Base-by-base conservation (phyloP, 2,113 vertebrate species). In the Eulemur rufifrons region DNA sequence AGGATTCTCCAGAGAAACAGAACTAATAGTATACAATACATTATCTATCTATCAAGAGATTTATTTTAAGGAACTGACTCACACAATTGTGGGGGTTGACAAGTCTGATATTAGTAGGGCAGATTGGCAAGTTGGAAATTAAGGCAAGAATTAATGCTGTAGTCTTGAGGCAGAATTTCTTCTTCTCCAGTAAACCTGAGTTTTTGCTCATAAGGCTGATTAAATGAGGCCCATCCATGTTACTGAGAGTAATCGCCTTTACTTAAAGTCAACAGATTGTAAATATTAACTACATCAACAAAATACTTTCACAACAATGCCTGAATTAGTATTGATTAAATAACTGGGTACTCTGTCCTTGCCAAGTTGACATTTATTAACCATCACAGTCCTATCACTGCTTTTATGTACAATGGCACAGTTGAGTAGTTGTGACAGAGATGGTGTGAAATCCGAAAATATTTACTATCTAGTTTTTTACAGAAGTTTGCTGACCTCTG, bases 51-150 rank as follows among this genome's bases (percentile, higher is more conserved):
- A 20, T 77, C 39, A 90, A 59, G 74, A 93, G 29, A 56, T 74
- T 88, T 82, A 87, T 66, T 83, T 82, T 77, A 89, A 89, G 52
- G 20, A 86, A 87, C 87, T 95, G 34, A 56, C 42, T 95, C 39
- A 37, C 34, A 7, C 11, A 69, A 1, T 88, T 86, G 39, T 77
- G 20, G 73, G 29, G 3, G 7, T 39, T 95, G 56, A 54, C 37
- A 89, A 73, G 74, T 93, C 80, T 71, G 34, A 86, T 89, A 94
- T 95, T 90, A 92, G 47, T 89, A 66, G 81, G 39, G 29, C 29
- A 63, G 56, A 1, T 27, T 37, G 6, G 56, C 73, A 86, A 1
- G 2, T 21, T 77, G 6, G 39, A 86, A 92, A 87, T 37, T 83
- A 25, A 73, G 50, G 42, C 1, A 64, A 47, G 13, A 86, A 47